phyloP scores from a whole-genome alignment of 2,797 vertebrate species.

The Sebastes nivosus region DNA sequence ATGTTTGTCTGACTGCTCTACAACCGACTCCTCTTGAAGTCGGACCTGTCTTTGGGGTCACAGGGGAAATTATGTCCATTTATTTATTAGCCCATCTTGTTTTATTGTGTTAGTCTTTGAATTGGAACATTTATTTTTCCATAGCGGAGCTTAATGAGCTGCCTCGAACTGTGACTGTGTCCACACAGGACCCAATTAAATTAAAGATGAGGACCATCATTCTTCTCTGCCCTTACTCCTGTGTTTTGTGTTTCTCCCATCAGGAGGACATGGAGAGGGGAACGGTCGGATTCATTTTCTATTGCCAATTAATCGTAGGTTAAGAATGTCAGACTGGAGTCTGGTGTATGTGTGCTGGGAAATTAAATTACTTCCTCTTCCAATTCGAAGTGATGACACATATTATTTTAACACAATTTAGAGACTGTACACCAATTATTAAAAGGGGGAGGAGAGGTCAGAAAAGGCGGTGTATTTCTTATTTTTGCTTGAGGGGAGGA shows the following conservation, averaged over 20 bases:
- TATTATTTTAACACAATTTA: slow-evolving; percentile 8
- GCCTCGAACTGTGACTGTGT: slow-evolving; percentile 58
- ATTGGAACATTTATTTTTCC: slow-evolving; percentile 68
- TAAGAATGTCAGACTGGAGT: slow-evolving; percentile 39
- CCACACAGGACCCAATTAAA: slow-evolving; percentile 74
- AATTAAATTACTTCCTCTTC: slow-evolving; percentile 35
- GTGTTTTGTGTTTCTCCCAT: slow-evolving; percentile 21
- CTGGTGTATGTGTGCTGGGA: slow-evolving; percentile 16
- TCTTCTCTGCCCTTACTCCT: slow-evolving; percentile 28
- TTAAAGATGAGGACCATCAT: slow-evolving; percentile 49
- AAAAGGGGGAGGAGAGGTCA: neutral
- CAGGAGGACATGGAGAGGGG: slow-evolving; percentile 3
- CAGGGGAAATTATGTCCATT: slow-evolving; percentile 60
- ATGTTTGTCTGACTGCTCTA: slow-evolving; percentile 15
- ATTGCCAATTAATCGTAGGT: slow-evolving; percentile 51
- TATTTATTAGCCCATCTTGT: slow-evolving; percentile 57
- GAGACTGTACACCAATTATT: neutral
- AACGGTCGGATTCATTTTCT: slow-evolving; percentile 40
- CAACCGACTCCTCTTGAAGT: slow-evolving; percentile 2
- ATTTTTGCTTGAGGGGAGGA: neutral
- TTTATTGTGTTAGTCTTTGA: slow-evolving; percentile 64
- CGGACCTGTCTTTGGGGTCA: slow-evolving; percentile 37
- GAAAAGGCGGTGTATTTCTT: neutral
- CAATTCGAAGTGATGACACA: slow-evolving; percentile 9
- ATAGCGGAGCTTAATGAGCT: slow-evolving; percentile 65